Conservation (phyloP, 2,888 invertebrate species). For the Crematogaster levior region DNA sequence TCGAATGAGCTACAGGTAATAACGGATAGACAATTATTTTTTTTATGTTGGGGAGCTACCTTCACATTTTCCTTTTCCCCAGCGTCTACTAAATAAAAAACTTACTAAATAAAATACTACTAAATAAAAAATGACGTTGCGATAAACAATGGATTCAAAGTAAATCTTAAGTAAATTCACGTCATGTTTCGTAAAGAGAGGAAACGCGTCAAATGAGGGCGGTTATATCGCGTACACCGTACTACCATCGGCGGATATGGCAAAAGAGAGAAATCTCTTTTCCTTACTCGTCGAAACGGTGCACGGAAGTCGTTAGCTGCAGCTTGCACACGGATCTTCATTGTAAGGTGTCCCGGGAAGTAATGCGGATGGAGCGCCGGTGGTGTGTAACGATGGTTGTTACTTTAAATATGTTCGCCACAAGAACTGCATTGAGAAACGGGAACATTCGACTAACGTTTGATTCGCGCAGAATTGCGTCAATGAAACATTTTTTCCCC, state of each 20-base stretch:
- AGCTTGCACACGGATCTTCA: constrained; percentile 61
- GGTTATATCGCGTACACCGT: not conserved
- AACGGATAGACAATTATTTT: too few species aligned
- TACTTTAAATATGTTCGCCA: constrained; percentile 61
- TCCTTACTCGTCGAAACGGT: constrained; percentile 29
- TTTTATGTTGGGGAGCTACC: too few species aligned
- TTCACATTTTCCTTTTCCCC: too few species aligned
- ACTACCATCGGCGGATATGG: not conserved
- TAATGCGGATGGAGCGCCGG: constrained; percentile 36
- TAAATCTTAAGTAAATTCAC: constrained; percentile 8
- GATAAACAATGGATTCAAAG: not conserved
- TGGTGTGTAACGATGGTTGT: constrained; percentile 64
- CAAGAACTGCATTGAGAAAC: constrained; percentile 32
- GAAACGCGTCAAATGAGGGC: not conserved
- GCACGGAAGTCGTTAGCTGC: constrained; percentile 65
- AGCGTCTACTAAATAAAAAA: not conserved
- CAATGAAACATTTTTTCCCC: not conserved
- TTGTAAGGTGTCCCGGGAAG: constrained; percentile 54
- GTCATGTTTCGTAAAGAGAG: not conserved
- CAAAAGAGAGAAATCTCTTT: constrained; percentile 27
- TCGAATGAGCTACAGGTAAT: too few species aligned
- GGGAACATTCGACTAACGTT: constrained; percentile 23
- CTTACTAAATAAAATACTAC: too few species aligned
- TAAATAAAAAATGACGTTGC: not conserved
- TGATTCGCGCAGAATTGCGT: constrained; percentile 18